Evolutionary conservation across 2,888 invertebrate genomes (phyloP), one percentile per base, ranked within the genome.

Genomic region (Furcula furcula): DNA sequence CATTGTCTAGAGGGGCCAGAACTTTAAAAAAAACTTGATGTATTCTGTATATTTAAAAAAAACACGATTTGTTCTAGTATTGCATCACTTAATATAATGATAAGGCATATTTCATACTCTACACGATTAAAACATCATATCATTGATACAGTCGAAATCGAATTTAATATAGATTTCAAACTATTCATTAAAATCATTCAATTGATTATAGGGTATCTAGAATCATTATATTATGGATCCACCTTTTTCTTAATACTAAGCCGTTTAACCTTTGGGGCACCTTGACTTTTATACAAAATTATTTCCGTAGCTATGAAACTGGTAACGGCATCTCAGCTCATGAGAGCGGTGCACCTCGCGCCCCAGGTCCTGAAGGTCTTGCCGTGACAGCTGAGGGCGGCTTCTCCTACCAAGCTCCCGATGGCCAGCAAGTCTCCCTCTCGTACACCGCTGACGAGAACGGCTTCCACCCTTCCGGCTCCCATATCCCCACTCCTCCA

Each of bases 401-500:
- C 31, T 92, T 86, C 79, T 90, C 91, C 3, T 93, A 92, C 75
- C 91, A 90, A 14, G 90, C 92, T 1, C 93, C 92, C 1, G 92
- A 93, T 52, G 92, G 92, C 29, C 89, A 90, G 47, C 79, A 90
- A 46, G 86, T 92, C 55, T 89, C 90, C 18, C 72, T 93, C 35
- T 82, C 90, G n/a, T 93, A 93, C 78, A 84, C 90, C 28, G 93
- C 93, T 23, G 93, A 93, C 58, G 93, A 93, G 68, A 92, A 92
- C 59, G 93, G 93, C 36, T 92, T 92, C 82, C 91, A 91, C 60
- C 91, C 92, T 29, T 79, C 68, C 40, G 90, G 91, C 36, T 86
- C 87, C 1, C 91, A 91, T 60, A 71, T 91, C 13, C 91, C 91
- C 29, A 91, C 90, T 0, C 88, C 91, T 1, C 91, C 91, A 2